Evolutionary conservation across 1,140 invertebrate genomes (phyloP).

Genomic region (Drosophila pallidifrons): DNA sequence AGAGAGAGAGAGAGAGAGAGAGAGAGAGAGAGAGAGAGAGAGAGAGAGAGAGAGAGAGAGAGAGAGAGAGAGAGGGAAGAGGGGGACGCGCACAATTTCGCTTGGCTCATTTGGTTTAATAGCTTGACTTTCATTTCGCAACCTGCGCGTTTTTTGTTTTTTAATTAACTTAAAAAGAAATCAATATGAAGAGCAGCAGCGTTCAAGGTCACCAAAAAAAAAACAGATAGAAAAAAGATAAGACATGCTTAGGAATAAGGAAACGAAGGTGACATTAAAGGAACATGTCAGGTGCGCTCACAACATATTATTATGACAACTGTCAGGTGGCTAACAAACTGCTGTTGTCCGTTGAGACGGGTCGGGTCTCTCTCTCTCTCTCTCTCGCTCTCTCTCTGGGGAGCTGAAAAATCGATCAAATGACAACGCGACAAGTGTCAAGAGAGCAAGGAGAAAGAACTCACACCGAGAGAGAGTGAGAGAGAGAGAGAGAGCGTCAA

Average conservation of each 20-base stretch:
- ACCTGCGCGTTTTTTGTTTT: slow-evolving; percentile 38
- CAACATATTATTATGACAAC: slow-evolving; percentile 71
- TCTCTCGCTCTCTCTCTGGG: neutral
- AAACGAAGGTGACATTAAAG: slow-evolving; percentile 10
- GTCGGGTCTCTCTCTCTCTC: no score
- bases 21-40: no score
- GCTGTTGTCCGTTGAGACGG: neutral
- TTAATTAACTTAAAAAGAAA: slow-evolving; percentile 77
- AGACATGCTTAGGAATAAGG: neutral
- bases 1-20: no score
- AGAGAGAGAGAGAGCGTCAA: neutral
- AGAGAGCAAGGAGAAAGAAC: slow-evolving; percentile 20
- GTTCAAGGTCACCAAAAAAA: slow-evolving; percentile 54
- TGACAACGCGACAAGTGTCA: slow-evolving; percentile 38
- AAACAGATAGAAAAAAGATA: neutral
- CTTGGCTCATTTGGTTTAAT: slow-evolving; percentile 45
- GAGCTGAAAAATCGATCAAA: slow-evolving; percentile 68
- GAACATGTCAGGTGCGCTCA: slow-evolving; percentile 39
- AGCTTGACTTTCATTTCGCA: slow-evolving; percentile 39
- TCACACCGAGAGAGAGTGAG: neutral
- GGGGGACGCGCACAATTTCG: slow-evolving; percentile 3
- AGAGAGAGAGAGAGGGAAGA: no score
- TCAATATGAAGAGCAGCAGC: slow-evolving; percentile 60
- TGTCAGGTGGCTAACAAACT: slow-evolving; percentile 20
- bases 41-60: no score